Percentiles rank a stretch among this genome's conserved stretches.
phyloP scores from a whole-genome alignment of 1,140 invertebrate species.

The Holcopasites calliopsidis region DNA sequence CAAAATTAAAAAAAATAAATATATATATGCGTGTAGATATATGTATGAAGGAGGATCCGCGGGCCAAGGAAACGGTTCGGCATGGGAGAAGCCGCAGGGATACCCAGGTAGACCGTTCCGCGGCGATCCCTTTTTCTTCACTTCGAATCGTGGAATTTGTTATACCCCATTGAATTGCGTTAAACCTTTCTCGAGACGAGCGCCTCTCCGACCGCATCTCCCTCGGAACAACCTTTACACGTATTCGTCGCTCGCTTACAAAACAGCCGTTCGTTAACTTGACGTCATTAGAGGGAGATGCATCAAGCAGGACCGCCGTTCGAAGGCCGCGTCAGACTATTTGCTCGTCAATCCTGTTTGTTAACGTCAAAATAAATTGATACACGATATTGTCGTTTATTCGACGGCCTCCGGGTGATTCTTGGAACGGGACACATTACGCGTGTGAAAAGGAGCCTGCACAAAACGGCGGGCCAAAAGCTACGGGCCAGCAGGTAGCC shows the following conservation, averaged over 20 bases:
- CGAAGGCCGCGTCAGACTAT: neutral
- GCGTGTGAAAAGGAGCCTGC: neutral
- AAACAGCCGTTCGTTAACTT: slow-evolving; percentile 7
- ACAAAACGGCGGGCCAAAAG: neutral
- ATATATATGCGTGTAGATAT: slow-evolving; percentile 42
- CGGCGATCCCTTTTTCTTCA: slow-evolving; percentile 29
- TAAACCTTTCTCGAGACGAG: slow-evolving; percentile 33
- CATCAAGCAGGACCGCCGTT: neutral
- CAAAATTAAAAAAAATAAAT: slow-evolving; percentile 70
- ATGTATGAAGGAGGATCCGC: slow-evolving; percentile 35
- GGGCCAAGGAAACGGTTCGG: slow-evolving; percentile 19
- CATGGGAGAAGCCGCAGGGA: neutral
- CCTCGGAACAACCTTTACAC: neutral
- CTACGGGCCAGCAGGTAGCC: slow-evolving; percentile 29
- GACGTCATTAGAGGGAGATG: slow-evolving; percentile 7
- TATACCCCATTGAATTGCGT: slow-evolving; percentile 48
- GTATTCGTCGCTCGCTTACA: neutral
- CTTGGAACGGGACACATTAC: neutral
- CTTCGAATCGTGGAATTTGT: slow-evolving; percentile 48
- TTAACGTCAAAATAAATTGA: slow-evolving; percentile 13
- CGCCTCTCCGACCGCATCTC: neutral
- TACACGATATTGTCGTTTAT: neutral
- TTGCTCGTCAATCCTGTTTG: neutral
- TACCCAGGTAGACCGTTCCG: slow-evolving; percentile 37
- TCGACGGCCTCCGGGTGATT: neutral